Evolutionary conservation across 2,113 vertebrate genomes (phyloP).

Genomic region (Microcebus griseorufus): DNA sequence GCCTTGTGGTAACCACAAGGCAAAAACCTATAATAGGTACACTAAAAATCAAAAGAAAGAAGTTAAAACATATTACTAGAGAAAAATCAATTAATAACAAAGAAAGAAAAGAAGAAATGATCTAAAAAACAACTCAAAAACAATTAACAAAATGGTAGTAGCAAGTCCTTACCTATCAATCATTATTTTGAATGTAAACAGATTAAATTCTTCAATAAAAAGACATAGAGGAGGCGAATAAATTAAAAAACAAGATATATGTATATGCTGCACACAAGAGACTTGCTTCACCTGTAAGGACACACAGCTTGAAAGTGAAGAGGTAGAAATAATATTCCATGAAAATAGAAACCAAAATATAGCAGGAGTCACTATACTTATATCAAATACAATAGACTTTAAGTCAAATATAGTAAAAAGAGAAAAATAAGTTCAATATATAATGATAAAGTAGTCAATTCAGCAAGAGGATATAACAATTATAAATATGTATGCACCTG

Average conservation of each 20-base stretch:
- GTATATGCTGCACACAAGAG: not conserved
- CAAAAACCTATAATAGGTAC: not conserved
- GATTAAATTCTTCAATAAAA: not conserved
- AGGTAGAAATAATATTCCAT: not conserved
- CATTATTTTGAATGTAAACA: not conserved
- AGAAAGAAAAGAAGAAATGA: not conserved
- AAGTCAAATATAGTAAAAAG: not conserved
- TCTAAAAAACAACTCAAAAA: not conserved
- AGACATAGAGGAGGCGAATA: not conserved
- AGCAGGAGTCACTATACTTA: not conserved
- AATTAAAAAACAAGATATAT: not conserved
- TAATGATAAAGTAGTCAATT: not conserved
- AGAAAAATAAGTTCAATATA: not conserved
- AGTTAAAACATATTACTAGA: not conserved
- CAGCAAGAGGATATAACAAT: not conserved
- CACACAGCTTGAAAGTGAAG: not conserved
- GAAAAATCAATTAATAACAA: not conserved
- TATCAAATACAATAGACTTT: not conserved
- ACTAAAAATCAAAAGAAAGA: not conserved
- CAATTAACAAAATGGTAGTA: not conserved
- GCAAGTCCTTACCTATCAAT: not conserved
- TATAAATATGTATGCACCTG: not conserved
- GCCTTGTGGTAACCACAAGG: not conserved
- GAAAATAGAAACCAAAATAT: not conserved
- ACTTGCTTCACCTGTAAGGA: not conserved